Evolutionary conservation across 2,888 invertebrate genomes (phyloP), one percentile per base, ranked within the genome.

Genomic region (Chloromyia formosa): DNA sequence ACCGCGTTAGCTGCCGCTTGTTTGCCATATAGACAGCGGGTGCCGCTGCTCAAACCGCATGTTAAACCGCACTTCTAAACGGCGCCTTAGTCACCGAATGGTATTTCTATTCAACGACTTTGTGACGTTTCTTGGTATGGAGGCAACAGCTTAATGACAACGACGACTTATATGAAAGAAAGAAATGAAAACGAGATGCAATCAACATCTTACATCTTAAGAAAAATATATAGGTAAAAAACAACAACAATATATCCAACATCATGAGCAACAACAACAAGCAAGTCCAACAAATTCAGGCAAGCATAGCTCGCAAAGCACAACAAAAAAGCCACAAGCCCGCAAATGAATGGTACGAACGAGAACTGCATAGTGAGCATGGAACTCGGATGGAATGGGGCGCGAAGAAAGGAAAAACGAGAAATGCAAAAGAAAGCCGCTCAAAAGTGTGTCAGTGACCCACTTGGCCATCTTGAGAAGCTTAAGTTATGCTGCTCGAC

Each of bases 401-500:
- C 71, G 58, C 71, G 71, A 71, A 71, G 71, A 71, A 71, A 71
- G 71, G 71, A 71, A 71, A 71, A 71, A 71, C 71, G 58, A 71
- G 71, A 71, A 71, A 71, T 56, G 71, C 71, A 74, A 35, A 74
- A 74, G 74, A 74, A 74, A 74, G 74, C 71, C 71, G 64, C 64
- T 74, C 53, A 66, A 66, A 75, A 73, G 75, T 75, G 66, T 66
- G 75, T 54, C 73, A 75, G 20, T 73, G 73, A 73, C 75, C 75
- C 54, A 75, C 61, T 62, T 75, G 45, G 62, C 75, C 68, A 66
- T 74, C 40, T 74, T 68, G 64, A 64, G 74, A 16, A 54, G 69
- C 56, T 40, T 53, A 56, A 71, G 71, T 42, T 71, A 40, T 71
- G 56, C 56, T 58, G 58, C 56, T 64, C 42, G 42, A 1, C 20